Evolutionary conservation across 2,797 vertebrate species (phyloP), one percentile per base, ranked within the genome.

Genomic region (Manis crassicaudata): DNA sequence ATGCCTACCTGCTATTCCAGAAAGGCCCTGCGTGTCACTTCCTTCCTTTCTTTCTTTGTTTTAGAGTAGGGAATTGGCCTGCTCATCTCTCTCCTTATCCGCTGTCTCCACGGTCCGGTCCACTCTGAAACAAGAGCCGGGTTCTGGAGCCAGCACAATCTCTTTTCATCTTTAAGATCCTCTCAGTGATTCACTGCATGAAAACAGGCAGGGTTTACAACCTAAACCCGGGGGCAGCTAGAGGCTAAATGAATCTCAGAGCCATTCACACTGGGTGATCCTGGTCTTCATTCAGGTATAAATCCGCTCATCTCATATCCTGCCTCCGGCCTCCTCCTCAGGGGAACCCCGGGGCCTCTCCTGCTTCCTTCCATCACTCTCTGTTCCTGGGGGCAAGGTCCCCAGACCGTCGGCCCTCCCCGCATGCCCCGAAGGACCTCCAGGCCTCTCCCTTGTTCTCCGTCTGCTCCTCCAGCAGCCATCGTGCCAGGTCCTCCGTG

Each of bases 341-440:
- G 43, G 43, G 43, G 43, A 10, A 10, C 43, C 43, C 43, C 43
- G 7, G 12, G 2, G 50, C 86, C 46, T 76, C 43, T 60, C 52
- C 67, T 35, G n/a, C 60, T 23, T 63, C 27, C 40, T 52, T 3
- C 43, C 43, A 46, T 46, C 43, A 46, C 43, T 9, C 43, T 46
- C 43, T 46, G 43, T 46, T 46, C 43, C 43, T 46, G 43, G 43
- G 43, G 43, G 43, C 10, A 8, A 10, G 43, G 43, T 8, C 10
- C 43, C 43, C 43, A 46, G 43, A 10, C 43, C 43, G 10, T 46
- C 10, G 8, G 9, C 43, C 43, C 16, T 25, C 54, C 8, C 8
- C 10, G 0, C 6, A 17, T n/a, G 6, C 2, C 17, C 16, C 9
- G 11, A 6, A n/a, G 52, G 16, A 50, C 6, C 18, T 32, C 20